These are phyloP conservation scores for Hipposideros larvatus DNA, from an alignment of 2,797 vertebrate genomes.

Conservation along the genomic window DNA sequence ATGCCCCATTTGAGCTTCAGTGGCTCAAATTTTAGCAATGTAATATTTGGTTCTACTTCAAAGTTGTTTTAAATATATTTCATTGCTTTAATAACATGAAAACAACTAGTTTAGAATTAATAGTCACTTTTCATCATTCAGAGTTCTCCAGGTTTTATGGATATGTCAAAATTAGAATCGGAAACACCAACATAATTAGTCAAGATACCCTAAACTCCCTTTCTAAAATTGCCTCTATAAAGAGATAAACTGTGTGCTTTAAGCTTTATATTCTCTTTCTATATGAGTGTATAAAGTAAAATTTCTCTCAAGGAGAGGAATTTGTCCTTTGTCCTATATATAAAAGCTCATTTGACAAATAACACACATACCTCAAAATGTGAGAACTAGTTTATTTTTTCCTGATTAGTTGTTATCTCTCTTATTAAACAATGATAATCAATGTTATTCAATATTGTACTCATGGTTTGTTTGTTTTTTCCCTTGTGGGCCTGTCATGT, in stretches of 20 bases:
- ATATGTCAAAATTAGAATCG: neutral
- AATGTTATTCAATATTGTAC: neutral
- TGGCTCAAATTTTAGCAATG: neutral
- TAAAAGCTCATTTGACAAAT: conserved; percentile 24
- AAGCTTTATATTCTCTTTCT: neutral
- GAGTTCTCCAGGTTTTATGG: neutral
- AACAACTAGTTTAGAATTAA: neutral
- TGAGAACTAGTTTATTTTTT: neutral
- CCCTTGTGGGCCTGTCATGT: neutral
- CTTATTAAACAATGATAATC: neutral
- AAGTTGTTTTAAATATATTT: neutral
- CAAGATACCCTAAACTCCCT: neutral
- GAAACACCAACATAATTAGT: neutral
- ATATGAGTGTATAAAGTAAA: neutral
- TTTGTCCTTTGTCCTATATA: neutral
- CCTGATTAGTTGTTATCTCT: neutral
- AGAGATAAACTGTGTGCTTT: neutral
- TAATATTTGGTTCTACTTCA: neutral
- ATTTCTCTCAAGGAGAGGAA: neutral
- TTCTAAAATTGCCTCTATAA: neutral
- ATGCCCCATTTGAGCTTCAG: neutral
- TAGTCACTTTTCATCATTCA: neutral
- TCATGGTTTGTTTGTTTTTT: neutral
- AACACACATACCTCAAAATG: neutral
- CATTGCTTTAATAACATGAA: neutral